Conservation (phyloP, 2,888 invertebrate genomes). For the Pteria penguin region DNA sequence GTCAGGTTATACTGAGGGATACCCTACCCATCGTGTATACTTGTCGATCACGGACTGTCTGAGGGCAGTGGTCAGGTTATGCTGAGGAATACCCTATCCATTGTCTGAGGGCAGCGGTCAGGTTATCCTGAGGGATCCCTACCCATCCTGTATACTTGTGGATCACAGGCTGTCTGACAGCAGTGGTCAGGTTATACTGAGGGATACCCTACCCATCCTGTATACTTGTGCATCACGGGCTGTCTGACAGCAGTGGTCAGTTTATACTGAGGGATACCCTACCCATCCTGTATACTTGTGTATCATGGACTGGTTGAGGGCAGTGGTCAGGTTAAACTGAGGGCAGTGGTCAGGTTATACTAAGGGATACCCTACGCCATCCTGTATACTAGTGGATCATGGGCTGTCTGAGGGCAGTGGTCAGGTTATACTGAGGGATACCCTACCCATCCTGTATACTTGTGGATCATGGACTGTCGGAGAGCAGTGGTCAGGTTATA, state of each 20-base stretch:
- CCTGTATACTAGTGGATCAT: slow-evolving; percentile 70
- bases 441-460: slow-evolving; percentile 74
- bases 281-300: slow-evolving; percentile 76
- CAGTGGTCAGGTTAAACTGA: slow-evolving; percentile 78
- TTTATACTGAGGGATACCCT: slow-evolving; percentile 54
- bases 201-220: slow-evolving; percentile 74
- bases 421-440: slow-evolving; percentile 79
- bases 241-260: slow-evolving; percentile 78
- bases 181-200: slow-evolving; percentile 79
- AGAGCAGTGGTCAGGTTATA: slow-evolving; percentile 79
- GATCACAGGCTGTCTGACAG: slow-evolving; percentile 76
- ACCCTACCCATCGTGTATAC: slow-evolving; percentile 74
- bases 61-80: slow-evolving; percentile 78
- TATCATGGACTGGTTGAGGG: slow-evolving; percentile 76
- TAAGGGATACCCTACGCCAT: too few species aligned
- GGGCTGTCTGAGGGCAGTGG: slow-evolving; percentile 78
- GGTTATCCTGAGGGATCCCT: too few species aligned
- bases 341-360: too few species aligned
- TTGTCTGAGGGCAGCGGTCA: too few species aligned
- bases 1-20: slow-evolving; percentile 79
- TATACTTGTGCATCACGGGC: slow-evolving; percentile 73
- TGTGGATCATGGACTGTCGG: slow-evolving; percentile 76
- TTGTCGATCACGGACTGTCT: slow-evolving; percentile 75
- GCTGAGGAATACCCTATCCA: too few species aligned
- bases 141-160: slow-evolving; percentile 76